A percentile compares a stretch with the other conserved stretches of the same genome.
These are phyloP conservation scores for Camponotus vicinus DNA, from an alignment of 1,140 invertebrate genomes.

Conservation along the genomic window DNA sequence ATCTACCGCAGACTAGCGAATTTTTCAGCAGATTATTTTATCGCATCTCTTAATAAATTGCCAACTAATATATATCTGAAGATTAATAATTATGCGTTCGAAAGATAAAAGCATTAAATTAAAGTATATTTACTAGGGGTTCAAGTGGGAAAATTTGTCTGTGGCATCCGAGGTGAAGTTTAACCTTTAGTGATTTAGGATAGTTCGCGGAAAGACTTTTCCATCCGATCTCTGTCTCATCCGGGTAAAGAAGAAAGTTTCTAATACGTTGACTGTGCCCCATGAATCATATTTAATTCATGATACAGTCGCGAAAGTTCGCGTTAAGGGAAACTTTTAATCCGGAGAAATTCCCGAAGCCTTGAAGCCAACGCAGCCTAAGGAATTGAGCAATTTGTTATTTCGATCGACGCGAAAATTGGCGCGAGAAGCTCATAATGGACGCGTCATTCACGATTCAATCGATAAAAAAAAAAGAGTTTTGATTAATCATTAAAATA, in stretches of 20 bases:
- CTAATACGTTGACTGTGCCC: slow-evolving; percentile 2
- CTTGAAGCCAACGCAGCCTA: neutral
- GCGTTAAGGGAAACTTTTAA: slow-evolving; percentile 31
- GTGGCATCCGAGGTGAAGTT: neutral
- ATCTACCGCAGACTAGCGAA: neutral
- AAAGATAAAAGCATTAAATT: slow-evolving; percentile 1
- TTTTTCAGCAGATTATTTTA: neutral
- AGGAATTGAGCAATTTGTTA: slow-evolving; percentile 23
- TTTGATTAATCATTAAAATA: neutral
- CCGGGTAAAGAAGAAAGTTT: slow-evolving; percentile 32
- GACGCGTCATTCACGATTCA: slow-evolving; percentile 24
- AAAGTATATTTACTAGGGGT: slow-evolving; percentile 17
- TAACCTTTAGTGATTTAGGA: slow-evolving; percentile 33
- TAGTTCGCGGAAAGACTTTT: slow-evolving; percentile 40
- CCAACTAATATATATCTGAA: slow-evolving; percentile 13
- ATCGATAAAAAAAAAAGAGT: slow-evolving; percentile 13
- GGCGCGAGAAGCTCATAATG: neutral
- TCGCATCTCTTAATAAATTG: slow-evolving; percentile 9
- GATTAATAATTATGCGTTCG: slow-evolving; percentile 18
- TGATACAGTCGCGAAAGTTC: slow-evolving; percentile 21
- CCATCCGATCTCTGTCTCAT: slow-evolving; percentile 20
- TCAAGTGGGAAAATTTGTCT: slow-evolving; percentile 8
- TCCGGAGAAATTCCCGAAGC: slow-evolving; percentile 3
- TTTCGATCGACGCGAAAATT: neutral
- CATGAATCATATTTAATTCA: slow-evolving; percentile 63